Evolutionary conservation across 2,888 invertebrate genomes (phyloP).

Genomic region (Mythimna loreyi): DNA sequence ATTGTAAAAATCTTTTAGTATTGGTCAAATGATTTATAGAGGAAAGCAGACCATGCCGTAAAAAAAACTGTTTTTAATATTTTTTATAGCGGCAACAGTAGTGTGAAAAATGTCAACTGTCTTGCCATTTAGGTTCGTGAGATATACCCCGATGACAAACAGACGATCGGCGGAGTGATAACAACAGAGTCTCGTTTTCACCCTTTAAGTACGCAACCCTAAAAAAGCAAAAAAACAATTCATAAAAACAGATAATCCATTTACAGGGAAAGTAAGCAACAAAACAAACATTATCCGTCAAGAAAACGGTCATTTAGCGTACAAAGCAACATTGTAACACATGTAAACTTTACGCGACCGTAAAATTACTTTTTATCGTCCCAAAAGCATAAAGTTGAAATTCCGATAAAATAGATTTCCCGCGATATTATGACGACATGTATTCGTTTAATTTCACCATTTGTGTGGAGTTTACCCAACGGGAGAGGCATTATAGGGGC

Average conservation of each 20-base stretch:
- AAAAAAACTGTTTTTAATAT: no score
- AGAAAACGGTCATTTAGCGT: conserved; percentile 33
- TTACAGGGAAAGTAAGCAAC: conserved; percentile 20
- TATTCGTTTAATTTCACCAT: conserved; percentile 76
- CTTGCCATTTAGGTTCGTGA: no score
- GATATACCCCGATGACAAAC: no score
- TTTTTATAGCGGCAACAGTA: no score
- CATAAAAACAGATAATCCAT: conserved; percentile 19
- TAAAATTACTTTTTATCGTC: conserved; percentile 67
- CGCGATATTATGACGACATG: conserved; percentile 62
- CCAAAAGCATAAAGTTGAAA: conserved; percentile 66
- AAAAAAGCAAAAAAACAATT: background rate
- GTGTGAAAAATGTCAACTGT: no score
- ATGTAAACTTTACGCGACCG: conserved; percentile 60
- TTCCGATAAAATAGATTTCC: conserved; percentile 66
- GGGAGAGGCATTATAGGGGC: conserved; percentile 71
- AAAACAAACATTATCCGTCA: conserved; percentile 30
- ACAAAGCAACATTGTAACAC: conserved; percentile 53
- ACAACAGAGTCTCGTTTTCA: no score
- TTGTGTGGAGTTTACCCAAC: conserved; percentile 72
- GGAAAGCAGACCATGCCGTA: no score
- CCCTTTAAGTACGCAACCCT: background rate
- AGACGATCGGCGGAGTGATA: no score
- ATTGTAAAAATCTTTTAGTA: no score
- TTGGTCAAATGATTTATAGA: no score